phyloP scores from a whole-genome alignment of 2,888 invertebrate genomes.

The Nasonovia ribisnigri region DNA sequence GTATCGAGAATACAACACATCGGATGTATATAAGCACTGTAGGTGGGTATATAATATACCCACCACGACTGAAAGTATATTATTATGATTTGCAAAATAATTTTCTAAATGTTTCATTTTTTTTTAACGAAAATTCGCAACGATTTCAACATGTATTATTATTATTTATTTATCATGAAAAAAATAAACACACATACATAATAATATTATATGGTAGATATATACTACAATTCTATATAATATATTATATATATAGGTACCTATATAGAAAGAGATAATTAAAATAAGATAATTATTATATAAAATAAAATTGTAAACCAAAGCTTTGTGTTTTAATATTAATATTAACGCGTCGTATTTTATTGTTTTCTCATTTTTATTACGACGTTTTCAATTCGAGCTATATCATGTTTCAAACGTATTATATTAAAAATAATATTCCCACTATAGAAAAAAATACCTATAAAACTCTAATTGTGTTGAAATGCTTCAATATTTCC shows the following conservation, averaged over 20 bases:
- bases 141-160: not conserved
- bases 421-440: slow-evolving; percentile 18
- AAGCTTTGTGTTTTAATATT: not conserved
- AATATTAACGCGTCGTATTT: not conserved
- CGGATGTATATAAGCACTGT: too few relatives aligned
- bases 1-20: slow-evolving; percentile 9
- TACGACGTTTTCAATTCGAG: not conserved
- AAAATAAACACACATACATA: not conserved
- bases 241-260: not conserved
- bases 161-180: not conserved
- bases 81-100: not conserved
- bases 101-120: not conserved
- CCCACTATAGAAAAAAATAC: not conserved
- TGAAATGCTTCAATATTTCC: not conserved
- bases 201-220: not conserved
- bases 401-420: slow-evolving; percentile 27
- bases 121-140: not conserved
- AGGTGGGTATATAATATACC: not conserved
- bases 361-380: slow-evolving; percentile 25
- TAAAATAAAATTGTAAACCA: not conserved
- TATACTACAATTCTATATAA: not conserved
- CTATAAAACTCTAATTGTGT: not conserved
- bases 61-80: not conserved
- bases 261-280: not conserved
- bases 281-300: not conserved